These are phyloP conservation scores for Setophaga kirtlandii DNA, from an alignment of 2,113 vertebrate genomes.

Conservation along the genomic window DNA sequence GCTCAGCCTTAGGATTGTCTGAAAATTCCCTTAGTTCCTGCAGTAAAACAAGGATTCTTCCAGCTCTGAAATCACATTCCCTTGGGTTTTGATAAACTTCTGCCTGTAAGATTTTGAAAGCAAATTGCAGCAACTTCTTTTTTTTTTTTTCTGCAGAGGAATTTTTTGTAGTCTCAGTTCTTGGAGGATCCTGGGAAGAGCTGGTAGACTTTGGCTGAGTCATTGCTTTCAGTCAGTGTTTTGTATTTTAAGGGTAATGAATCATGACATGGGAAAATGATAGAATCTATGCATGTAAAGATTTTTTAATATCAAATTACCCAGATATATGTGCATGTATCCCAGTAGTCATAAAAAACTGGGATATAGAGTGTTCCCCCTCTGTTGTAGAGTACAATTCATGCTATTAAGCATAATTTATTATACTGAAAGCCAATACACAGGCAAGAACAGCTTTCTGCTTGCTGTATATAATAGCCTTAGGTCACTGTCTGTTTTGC, in stretches of 20 bases:
- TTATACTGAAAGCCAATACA: slow-evolving; percentile 17
- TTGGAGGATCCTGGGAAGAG: not conserved
- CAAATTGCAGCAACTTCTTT: not conserved
- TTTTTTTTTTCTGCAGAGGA: not conserved
- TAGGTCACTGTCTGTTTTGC: not conserved
- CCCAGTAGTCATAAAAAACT: not conserved
- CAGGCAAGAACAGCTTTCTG: not conserved
- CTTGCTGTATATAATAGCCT: not conserved
- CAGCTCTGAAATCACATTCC: not conserved
- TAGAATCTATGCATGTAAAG: not conserved
- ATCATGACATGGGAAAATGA: not conserved
- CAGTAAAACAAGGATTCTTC: not conserved
- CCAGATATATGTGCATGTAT: not conserved
- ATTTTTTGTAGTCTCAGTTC: not conserved
- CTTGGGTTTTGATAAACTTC: not conserved
- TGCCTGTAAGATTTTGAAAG: not conserved
- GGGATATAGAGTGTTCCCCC: not conserved
- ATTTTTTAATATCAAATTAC: not conserved
- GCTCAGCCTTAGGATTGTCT: not conserved
- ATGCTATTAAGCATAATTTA: not conserved
- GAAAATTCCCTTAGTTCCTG: not conserved
- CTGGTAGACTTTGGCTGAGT: not conserved
- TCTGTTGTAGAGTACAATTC: not conserved
- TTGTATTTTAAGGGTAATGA: not conserved
- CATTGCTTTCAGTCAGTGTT: not conserved